phyloP scores from a whole-genome alignment of 2,113 vertebrate genomes.

The Rallus limicola region DNA sequence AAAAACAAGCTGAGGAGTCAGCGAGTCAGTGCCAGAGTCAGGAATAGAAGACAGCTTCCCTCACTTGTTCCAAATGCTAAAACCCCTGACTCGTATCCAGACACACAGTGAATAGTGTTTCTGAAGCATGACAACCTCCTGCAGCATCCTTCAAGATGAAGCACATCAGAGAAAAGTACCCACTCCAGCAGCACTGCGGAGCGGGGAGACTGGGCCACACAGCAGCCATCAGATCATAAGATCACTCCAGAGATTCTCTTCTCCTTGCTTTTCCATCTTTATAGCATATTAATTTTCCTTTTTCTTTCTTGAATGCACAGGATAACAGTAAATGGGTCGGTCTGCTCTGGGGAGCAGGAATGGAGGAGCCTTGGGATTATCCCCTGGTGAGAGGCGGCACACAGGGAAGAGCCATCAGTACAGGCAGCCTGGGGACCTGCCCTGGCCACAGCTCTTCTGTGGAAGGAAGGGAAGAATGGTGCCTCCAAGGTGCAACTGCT shows the following conservation, averaged over 20 bases:
- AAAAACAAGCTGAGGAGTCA: neutral
- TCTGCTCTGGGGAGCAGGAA: neutral
- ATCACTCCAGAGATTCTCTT: neutral
- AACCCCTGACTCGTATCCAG: neutral
- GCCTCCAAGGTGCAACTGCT: neutral
- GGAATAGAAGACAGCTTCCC: neutral
- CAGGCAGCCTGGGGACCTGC: neutral
- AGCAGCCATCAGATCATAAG: neutral
- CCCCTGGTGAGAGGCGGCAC: neutral
- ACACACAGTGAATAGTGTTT: neutral
- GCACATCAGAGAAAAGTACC: neutral
- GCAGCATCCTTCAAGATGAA: neutral
- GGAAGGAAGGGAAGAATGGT: neutral
- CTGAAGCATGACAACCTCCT: neutral
- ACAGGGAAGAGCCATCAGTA: neutral
- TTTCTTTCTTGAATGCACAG: neutral
- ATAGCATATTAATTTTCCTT: neutral
- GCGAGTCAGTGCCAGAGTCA: neutral
- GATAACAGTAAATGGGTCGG: neutral
- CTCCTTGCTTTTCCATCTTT: neutral
- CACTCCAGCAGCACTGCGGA: neutral
- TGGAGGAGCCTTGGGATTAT: neutral
- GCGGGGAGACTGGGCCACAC: neutral
- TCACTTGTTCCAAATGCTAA: neutral
- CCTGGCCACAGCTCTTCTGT: neutral